Evolutionary conservation across 2,113 vertebrate species (phyloP).

Genomic region (Picathartes gymnocephalus): DNA sequence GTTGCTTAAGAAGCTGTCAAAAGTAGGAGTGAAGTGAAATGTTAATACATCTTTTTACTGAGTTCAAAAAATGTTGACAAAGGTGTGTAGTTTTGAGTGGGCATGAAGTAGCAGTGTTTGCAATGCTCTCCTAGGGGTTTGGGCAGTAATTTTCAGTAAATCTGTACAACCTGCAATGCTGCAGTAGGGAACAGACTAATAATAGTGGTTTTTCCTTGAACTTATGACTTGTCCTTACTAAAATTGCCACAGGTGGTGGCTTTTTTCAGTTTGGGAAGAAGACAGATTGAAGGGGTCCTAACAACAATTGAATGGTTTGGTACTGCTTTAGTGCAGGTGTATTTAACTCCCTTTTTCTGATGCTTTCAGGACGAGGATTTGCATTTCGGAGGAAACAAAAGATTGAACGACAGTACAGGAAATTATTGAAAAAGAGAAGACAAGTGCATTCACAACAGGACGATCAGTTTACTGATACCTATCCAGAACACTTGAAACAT

Average conservation of each 20-base stretch:
- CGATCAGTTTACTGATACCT: conserved; percentile 75
- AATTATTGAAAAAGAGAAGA: conserved; percentile 75
- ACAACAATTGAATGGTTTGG: background rate
- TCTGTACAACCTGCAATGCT: background rate
- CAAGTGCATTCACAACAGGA: conserved; percentile 14
- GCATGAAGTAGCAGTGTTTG: background rate
- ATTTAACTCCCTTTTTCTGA: background rate
- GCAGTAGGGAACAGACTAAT: background rate
- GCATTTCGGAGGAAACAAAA: conserved; percentile 87
- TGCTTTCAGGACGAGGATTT: conserved; percentile 85
- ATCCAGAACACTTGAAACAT: conserved; percentile 92
- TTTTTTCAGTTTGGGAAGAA: background rate
- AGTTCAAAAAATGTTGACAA: background rate
- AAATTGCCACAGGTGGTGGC: fast-evolving
- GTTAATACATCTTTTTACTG: background rate
- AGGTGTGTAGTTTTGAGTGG: fast-evolving
- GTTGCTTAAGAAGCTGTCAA: background rate
- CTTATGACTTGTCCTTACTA: background rate
- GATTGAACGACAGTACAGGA: conserved; percentile 84
- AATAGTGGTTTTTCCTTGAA: fast-evolving
- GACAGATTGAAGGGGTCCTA: background rate
- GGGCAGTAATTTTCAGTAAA: background rate
- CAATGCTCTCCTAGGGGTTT: background rate
- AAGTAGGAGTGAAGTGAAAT: background rate
- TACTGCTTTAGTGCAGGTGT: background rate